A percentile compares a stretch with the other conserved stretches of the same genome.
phyloP scores from a whole-genome alignment of 2,113 vertebrate species.

The Desmodus rotundus region DNA sequence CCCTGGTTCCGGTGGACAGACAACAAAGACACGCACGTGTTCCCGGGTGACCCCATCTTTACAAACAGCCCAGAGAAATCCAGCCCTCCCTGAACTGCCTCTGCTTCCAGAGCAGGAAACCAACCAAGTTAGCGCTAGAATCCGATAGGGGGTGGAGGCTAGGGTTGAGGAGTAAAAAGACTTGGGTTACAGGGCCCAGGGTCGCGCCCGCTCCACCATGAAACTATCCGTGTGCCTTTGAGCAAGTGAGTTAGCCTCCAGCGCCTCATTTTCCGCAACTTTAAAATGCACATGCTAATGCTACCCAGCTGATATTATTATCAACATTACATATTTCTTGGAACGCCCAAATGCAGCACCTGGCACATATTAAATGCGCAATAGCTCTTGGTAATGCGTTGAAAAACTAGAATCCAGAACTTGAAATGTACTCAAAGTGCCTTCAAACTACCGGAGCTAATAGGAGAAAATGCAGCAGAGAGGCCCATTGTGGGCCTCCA shows the following conservation, averaged over 20 bases:
- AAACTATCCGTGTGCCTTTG: background rate
- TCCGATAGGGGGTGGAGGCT: background rate
- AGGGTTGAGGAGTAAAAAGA: background rate
- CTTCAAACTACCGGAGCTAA: background rate
- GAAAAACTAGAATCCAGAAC: background rate
- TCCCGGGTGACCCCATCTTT: background rate
- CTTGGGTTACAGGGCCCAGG: background rate
- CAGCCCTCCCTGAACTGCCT: background rate
- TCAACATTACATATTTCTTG: background rate
- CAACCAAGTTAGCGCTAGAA: background rate
- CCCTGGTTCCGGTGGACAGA: rapidly evolving
- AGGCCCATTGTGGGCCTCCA: background rate
- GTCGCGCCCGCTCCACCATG: rapidly evolving
- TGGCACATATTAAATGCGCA: background rate
- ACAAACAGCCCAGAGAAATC: background rate
- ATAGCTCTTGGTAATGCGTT: background rate
- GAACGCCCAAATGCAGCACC: background rate
- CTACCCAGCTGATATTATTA: background rate
- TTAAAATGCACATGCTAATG: background rate
- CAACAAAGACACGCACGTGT: background rate
- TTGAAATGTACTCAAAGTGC: background rate
- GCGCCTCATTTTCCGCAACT: background rate
- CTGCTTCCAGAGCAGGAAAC: background rate
- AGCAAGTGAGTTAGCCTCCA: background rate
- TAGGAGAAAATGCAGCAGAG: background rate